Evolutionary conservation across 2,888 invertebrate species (phyloP), one percentile per base, ranked within the genome.

Genomic region (Pyrocoelia pectoralis): DNA sequence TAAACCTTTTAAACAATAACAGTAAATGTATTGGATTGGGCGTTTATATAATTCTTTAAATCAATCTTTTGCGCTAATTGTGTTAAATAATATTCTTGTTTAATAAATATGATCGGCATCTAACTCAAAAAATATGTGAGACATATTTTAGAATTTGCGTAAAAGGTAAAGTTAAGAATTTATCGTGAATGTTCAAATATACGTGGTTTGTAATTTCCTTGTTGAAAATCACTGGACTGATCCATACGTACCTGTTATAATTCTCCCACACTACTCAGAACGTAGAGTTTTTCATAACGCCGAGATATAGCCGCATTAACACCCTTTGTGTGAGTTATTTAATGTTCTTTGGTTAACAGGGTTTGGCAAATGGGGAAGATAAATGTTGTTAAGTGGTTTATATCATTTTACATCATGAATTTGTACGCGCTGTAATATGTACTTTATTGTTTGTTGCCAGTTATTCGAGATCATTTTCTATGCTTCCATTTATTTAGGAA

Each of bases 261-360:
- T 77, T 79, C 77, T 81, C 81, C 78, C 81, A 81, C 81, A 80
- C 79, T 80, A 80, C 79, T 80, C 79, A 80, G 61, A 67, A 74
- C 62, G 73, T 68, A 71, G 77, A 77, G 77, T 77, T 76, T 76
- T 76, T 76, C 75, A 74, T 76, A 75, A 75, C 73, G 71, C 68
- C 74, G 73, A 78, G 79, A 79, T 79, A 80, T 79, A 79, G 79
- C 77, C 78, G 78, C 80, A 80, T 80, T 80, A 80, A 77, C 77
- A 76, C 73, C 76, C 77, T 76, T 80, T 81, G 78, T 78, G 78
- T 79, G 78, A 79, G 78, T 77, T 79, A 79, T 80, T 80, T 78
- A 79, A 79, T 78, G 78, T 74, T 74, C 70, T 69, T 77, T 73
- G 78, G 76, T 79, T 79, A 79, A 77, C 77, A 74, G 74, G 75